Conservation (phyloP, 2,888 invertebrate species). For the Xestia rhomboidea region DNA sequence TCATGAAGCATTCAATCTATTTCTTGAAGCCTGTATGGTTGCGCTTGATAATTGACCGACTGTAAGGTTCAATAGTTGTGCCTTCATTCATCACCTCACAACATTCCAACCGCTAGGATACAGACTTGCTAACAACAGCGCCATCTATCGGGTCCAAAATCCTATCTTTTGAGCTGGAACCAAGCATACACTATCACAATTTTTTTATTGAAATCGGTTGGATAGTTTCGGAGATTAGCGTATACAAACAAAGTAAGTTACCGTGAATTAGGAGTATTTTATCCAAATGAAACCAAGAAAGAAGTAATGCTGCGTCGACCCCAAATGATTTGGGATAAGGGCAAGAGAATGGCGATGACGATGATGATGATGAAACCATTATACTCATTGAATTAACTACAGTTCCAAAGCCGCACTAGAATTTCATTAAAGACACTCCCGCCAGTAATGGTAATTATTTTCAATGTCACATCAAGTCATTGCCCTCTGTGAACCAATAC, state of each 20-base stretch:
- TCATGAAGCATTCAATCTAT: background rate
- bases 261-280: background rate
- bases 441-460: background rate
- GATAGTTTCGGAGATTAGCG: background rate
- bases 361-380: no score
- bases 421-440: background rate
- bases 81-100: background rate
- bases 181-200: background rate
- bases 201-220: background rate
- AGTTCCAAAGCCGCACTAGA: background rate
- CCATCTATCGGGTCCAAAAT: background rate
- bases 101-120: background rate
- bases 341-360: no score
- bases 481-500: slow-evolving; percentile 26
- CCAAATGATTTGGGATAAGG: no score
- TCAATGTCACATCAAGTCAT: slow-evolving; percentile 43
- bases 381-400: background rate
- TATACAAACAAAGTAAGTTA: background rate
- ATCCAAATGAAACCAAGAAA: background rate
- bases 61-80: background rate
- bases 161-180: background rate
- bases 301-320: no score
- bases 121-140: background rate
- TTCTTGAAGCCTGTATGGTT: background rate
- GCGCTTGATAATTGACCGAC: background rate